Conservation (phyloP, 2,888 invertebrate species). For the Pseudococcus longispinus region DNA sequence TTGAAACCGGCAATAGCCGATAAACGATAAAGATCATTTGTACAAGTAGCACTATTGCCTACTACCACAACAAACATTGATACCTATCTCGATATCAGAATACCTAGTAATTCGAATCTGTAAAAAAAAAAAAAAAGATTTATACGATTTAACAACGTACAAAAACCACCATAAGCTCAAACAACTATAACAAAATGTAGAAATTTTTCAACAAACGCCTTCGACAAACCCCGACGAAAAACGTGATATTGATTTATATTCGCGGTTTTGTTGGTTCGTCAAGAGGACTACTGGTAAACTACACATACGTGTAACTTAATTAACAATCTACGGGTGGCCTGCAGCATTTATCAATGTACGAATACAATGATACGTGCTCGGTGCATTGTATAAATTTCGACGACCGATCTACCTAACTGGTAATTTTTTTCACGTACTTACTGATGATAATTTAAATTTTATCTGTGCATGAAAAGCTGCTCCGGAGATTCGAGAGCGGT, state of each 20-base stretch:
- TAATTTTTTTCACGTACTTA: background rate
- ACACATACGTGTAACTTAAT: background rate
- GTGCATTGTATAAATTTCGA: background rate
- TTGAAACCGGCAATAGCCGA: background rate
- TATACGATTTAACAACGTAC: background rate
- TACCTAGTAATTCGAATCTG: background rate
- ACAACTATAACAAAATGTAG: background rate
- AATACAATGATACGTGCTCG: background rate
- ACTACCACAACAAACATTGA: background rate
- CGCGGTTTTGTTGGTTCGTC: background rate
- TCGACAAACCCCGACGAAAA: background rate
- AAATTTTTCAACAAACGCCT: background rate
- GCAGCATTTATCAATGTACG: background rate
- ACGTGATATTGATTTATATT: background rate
- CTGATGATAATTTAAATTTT: background rate
- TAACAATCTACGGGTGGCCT: conserved; percentile 30
- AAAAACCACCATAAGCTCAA: background rate
- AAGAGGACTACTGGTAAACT: background rate
- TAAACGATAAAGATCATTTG: background rate
- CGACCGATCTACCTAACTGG: background rate
- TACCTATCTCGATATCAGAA: background rate
- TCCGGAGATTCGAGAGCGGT: background rate
- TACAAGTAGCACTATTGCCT: background rate
- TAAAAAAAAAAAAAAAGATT: background rate
- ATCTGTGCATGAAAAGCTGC: background rate